Evolutionary conservation across 2,113 vertebrate genomes (phyloP).

Genomic region (Mormyrus iriodes): DNA sequence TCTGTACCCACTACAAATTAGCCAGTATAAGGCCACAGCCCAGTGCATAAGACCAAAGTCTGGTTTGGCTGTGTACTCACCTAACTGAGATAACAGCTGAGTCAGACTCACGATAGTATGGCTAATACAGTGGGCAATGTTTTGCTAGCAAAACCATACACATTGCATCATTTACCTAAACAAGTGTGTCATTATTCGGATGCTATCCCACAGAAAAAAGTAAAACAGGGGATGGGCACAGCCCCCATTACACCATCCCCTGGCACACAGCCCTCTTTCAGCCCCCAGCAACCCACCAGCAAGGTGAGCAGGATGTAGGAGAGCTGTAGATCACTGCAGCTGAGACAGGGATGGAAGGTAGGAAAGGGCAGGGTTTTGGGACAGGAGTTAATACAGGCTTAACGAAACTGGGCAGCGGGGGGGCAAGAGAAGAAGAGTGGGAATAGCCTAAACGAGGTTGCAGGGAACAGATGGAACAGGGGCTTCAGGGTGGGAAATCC

Average conservation of each 20-base stretch:
- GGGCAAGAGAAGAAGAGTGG: neutral
- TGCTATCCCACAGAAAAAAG: neutral
- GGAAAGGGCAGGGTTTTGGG: neutral
- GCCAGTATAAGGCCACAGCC: neutral
- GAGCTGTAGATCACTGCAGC: neutral
- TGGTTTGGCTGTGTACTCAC: neutral
- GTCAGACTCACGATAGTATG: neutral
- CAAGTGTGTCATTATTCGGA: neutral
- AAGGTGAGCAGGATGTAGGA: neutral
- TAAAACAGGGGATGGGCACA: neutral
- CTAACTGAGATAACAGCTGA: neutral
- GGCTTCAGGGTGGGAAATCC: neutral
- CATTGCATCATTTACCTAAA: neutral
- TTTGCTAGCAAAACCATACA: neutral
- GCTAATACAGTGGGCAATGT: neutral
- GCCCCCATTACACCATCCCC: neutral
- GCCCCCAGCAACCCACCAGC: neutral
- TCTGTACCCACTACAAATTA: neutral
- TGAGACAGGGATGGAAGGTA: neutral
- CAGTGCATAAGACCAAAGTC: neutral
- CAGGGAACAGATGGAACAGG: neutral
- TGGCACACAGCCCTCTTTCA: neutral
- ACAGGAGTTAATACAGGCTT: neutral
- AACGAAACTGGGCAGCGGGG: neutral
- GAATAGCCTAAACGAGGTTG: neutral